Evolutionary conservation across 2,797 vertebrate species (phyloP), one percentile per base, ranked within the genome.

Genomic region (Protosalanx chinensis): DNA sequence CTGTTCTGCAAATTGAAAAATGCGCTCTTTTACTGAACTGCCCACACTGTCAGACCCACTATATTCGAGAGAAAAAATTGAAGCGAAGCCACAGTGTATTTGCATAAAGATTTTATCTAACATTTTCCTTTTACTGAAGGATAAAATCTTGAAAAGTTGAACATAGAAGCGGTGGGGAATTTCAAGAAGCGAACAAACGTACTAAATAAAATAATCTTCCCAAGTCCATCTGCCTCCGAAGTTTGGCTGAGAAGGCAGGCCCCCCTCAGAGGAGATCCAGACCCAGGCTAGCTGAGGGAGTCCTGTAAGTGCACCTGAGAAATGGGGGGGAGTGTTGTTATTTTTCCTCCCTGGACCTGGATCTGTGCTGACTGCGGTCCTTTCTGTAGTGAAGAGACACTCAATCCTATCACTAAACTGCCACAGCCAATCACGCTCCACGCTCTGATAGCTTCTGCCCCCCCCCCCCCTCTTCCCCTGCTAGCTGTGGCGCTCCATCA

Each of bases 401-500:
- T 86, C 80, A 63, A 62, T 78, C 77, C 83, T 85, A 83, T 88
- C 85, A 82, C 67, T 78, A 8, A 68, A 82, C 85, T 88, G 86
- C 88, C 87, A 85, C 85, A 82, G 81, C 75, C 84, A 65, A 83
- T 86, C 81, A 83, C 73, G 86, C 84, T 89, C 85, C 79, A 70
- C 0, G 65, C 59, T 70, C 85, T 86, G 88, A 88, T 89, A 87
- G 85, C 85, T 84, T 83, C 6, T n/a, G 18, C 18, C 46, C 46
- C 46, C 46, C 4, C 46, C 15, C 46, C 15, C 3, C 46, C 13
- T 10, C 8, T 3, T 12, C 46, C 46, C 15, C 51, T 2, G 51
- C 4, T n/a, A 56, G 18, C 51, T 16, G 51, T 46, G 18, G 18
- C 3, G 51, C 51, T 16, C 51, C 51, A n/a, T 56, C 51, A 56